Base-by-base conservation (phyloP, 2,797 vertebrate genomes). In the Microcaecilia unicolor region DNA sequence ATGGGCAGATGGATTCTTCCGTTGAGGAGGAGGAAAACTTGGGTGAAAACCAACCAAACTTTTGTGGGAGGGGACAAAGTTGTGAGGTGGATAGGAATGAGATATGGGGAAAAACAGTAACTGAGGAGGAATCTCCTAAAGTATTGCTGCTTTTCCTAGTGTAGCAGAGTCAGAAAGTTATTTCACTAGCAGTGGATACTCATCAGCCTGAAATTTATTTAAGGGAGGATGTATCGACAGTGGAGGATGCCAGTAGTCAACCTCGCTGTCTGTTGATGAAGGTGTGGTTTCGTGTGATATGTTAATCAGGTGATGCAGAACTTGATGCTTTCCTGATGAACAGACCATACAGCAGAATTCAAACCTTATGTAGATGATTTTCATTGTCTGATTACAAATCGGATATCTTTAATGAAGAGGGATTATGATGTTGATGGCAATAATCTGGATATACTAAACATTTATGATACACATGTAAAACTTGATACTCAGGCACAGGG, bases 281-380 rank as follows among this genome's bases (percentile, higher is more conserved):
- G 64, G 79, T 51, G 58, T 79, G 24, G 30, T 65, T 40, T 58
- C 53, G 74, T 80, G 74, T 5, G 74, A 83, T 48, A 25, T 74
- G 45, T 65, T 90, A 32, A 73, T 98, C n/a, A 94, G n/a, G 86
- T 0, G 92, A 98, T 11, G 87, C 90, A 44, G 94, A 98, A 52
- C 65, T 98, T 35, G 92, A 97, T 55, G 91, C 92, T 1, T 98
- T 97, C 67, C 74, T 96, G 33, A 68, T 58, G 78, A 78, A 3
- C 88, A 90, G 41, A 53, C 41, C 52, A 47, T 63, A 58, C 4
- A 78, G 66, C 42, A 73, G 41, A 46, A 30, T 11, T 6, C 63
- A 34, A 45, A 3, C 40, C 71, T 7, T 55, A 51, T 18, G 74
- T 76, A 64, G 58, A 40, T 51, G 17, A 39, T 8, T 58, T 9